phyloP scores from a whole-genome alignment of 2,113 vertebrate species.

The Lota lota region DNA sequence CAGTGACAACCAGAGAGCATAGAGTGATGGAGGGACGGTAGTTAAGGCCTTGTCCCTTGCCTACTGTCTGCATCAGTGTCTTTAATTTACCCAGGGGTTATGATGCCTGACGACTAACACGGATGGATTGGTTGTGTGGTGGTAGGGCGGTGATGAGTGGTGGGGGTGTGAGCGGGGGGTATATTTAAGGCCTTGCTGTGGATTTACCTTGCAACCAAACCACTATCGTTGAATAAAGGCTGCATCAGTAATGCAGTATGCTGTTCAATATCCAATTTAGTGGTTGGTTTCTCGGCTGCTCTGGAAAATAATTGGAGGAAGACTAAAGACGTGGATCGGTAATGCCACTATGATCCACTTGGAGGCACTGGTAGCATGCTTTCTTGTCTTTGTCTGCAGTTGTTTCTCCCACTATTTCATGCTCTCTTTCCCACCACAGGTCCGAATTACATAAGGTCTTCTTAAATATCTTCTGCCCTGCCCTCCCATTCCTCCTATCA shows the following conservation, averaged over 20 bases:
- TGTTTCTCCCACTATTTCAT: not conserved
- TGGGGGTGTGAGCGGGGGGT: conserved; percentile 14
- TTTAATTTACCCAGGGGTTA: conserved; percentile 55
- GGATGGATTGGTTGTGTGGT: conserved; percentile 47
- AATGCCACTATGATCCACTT: conserved; percentile 47
- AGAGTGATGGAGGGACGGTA: conserved; percentile 15
- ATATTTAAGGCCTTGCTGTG: conserved; percentile 42
- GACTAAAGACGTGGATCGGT: not conserved
- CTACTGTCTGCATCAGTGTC: conserved; percentile 43
- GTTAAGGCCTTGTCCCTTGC: conserved; percentile 54
- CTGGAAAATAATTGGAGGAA: conserved; percentile 44
- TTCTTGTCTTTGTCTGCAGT: conserved; percentile 5
- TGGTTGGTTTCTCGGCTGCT: not conserved
- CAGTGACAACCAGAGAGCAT: not conserved
- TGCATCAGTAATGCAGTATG: too few relatives aligned
- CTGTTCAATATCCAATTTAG: too few relatives aligned
- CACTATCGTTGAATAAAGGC: not conserved
- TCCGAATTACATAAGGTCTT: conserved; percentile 57
- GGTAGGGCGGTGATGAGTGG: conserved; percentile 34
- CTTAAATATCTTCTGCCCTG: conserved; percentile 45
- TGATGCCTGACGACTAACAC: conserved; percentile 45
- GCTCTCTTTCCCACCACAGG: conserved; percentile 20
- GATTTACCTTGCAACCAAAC: conserved; percentile 57
- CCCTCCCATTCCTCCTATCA: conserved; percentile 37
- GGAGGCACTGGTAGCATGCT: conserved; percentile 65